Evolutionary conservation across 2,888 invertebrate species (phyloP), one percentile per base, ranked within the genome.

Genomic region (Protodeltote pygarga): DNA sequence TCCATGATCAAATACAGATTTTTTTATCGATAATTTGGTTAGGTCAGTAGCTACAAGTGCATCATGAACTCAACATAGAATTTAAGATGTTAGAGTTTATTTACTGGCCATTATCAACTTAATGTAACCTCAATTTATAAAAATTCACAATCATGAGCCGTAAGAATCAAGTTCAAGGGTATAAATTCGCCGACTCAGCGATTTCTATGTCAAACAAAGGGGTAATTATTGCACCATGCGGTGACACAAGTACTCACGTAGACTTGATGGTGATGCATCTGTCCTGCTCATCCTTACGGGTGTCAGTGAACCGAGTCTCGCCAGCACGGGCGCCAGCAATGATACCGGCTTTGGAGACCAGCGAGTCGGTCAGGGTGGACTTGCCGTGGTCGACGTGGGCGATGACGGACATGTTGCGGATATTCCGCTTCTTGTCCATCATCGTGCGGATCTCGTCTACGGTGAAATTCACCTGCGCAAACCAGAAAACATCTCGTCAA

Each of bases 361-460:
- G 94, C 64, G 99, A 99, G 93, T 99, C 99, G 50, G 99, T 99
- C 85, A 99, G 92, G 48, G 99, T 99, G 70, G 99, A 99, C 93
- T 99, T 99, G 85, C 99, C 99, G 92, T 99, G 99, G 94, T 99
- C 99, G 72, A 99, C 99, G 93, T 99, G 99, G 79, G 99, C 99
- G 89, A 99, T 99, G 93, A 99, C 99, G 86, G 99, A 99, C 99
- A 99, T 99, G 94, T 99, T 99, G 89, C 99, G 96, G 94, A 99
- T 99, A 91, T 99, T 99, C 94, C 94, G 95, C 95, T 99, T 99
- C 93, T 98, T 98, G 97, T 99, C 99, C 99, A 99, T 99, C 96
- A 99, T 98, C 89, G 84, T 94, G 93, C 99, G 97, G 94, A 99
- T 99, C 94, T 99, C 98, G 94, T 99, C 99, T 93, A 99, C 98